Evolutionary conservation across 1,140 invertebrate species (phyloP), one percentile per base, ranked within the genome.

Genomic region (Helicoverpa armigera): DNA sequence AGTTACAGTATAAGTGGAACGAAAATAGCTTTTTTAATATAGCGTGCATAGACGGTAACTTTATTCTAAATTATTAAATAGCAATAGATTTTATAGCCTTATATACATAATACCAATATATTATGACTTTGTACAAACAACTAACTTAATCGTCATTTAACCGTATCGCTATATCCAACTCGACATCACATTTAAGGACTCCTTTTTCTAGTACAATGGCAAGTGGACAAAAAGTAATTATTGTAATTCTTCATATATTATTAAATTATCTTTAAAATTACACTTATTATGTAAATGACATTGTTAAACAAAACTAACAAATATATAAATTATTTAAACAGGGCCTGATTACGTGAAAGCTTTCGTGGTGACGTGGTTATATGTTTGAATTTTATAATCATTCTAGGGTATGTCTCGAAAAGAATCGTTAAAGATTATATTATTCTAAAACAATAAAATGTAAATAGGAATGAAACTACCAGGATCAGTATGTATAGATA

Each of bases 1-100:
- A 35, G 35, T 9, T 69, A 12, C 50, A 50, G 12, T 11, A 18
- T 50, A n/a, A 12, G 50, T 16, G 50, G 50, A 31, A 72, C 50
- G 9, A 18, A 51, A 69, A 51, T 51, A 69, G 65, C 65, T 18
- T 69, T 69, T 69, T 51, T 69, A 65, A 63, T 65, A 43, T 1
- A 23, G 18, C 50, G 18, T 43, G 35, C 12, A n/a, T 70, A 31
- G 48, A 53, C n/a, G 63, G 43, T 13, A 72, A 72, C 18, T 31
- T 54, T 54, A 16, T 10, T 54, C 29, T n/a, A 54, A 53, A 31
- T 54, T 72, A 31, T 16, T 14, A 53, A 29, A 72, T 51, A 72
- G 50, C 69, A 72, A 72, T 72, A 72, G 69, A 54, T 72, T 53
- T 54, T 54, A 51, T 72, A 72, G 69, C 69, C 65, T 69, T 69